phyloP scores from a whole-genome alignment of 2,113 vertebrate genomes.

The Nannospalax galili region DNA sequence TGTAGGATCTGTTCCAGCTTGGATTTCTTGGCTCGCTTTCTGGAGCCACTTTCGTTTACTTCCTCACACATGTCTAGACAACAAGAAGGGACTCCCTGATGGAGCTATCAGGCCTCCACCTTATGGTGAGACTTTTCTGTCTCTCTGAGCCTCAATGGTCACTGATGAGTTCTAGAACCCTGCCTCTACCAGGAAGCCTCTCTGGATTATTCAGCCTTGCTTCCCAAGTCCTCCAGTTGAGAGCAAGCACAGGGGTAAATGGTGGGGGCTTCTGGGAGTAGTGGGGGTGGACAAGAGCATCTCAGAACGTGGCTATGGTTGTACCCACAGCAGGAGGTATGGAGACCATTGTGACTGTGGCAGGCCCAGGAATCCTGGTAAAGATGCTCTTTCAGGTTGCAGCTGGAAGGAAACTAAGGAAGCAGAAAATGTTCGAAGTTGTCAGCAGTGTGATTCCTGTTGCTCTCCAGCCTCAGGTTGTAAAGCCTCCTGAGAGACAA shows the following conservation, averaged over 20 bases:
- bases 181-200: not conserved
- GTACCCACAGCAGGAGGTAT: not conserved
- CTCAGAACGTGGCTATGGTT: not conserved
- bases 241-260: not conserved
- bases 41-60: not conserved
- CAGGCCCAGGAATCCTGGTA: not conserved
- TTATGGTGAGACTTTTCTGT: not conserved
- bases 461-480: not conserved
- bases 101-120: not conserved
- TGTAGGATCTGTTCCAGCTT: not conserved
- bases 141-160: not conserved
- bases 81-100: not conserved
- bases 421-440: not conserved
- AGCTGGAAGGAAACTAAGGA: not conserved
- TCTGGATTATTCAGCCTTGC: not conserved
- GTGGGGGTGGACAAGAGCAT: not conserved
- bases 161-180: not conserved
- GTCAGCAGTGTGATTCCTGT: not conserved
- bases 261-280: too few relatives aligned
- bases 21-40: not conserved
- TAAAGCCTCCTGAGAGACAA: not conserved
- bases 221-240: not conserved
- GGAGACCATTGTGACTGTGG: not conserved
- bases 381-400: not conserved
- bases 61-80: too few relatives aligned